These are phyloP conservation scores for Acanthopleura granulata DNA, from an alignment of 2,888 invertebrate species.

Conservation along the genomic window DNA sequence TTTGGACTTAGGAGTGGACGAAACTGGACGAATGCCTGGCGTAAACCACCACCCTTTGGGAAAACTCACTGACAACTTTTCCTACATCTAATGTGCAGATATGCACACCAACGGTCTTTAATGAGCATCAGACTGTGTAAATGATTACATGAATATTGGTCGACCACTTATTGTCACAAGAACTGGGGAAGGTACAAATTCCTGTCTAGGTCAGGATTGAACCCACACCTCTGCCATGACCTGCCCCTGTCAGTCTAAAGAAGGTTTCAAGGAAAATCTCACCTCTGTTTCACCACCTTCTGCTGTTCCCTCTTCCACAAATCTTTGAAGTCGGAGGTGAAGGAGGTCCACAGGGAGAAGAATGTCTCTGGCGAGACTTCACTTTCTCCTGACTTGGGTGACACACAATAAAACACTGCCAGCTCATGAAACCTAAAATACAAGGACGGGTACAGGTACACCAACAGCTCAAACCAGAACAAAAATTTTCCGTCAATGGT, in stretches of 20 bases:
- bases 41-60: no score
- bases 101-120: no score
- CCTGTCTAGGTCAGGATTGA: no score
- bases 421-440: background rate
- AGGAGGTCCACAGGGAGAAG: constrained; percentile 89
- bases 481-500: no score
- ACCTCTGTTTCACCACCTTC: constrained; percentile 86
- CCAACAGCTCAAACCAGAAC: no score
- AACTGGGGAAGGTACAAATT: no score
- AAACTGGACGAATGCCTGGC: no score
- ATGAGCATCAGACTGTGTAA: no score
- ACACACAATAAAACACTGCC: background rate
- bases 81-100: no score
- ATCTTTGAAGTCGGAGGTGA: constrained; percentile 94
- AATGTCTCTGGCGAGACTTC: constrained; percentile 87
- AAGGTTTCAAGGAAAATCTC: constrained; percentile 30
- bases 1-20: no score
- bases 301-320: constrained; percentile 94
- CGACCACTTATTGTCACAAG: background rate
- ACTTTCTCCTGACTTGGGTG: constrained; percentile 81
- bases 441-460: background rate
- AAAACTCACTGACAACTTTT: no score
- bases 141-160: background rate
- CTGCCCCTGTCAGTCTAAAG: background rate
- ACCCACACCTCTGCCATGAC: background rate